Conservation (phyloP, 2,888 invertebrate species). For the Leptura quadrifasciata region DNA sequence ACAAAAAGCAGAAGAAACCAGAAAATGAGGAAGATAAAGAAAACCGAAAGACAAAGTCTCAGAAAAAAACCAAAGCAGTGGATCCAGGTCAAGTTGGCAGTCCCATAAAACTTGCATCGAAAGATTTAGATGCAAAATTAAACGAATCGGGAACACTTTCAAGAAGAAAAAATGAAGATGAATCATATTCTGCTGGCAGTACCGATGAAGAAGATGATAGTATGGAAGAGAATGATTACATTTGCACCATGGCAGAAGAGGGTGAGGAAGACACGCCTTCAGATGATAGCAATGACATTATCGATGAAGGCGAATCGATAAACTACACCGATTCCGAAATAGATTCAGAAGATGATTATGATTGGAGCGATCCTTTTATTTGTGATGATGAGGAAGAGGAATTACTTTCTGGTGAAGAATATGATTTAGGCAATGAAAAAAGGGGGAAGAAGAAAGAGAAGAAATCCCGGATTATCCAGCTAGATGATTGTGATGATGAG, state of each 20-base stretch:
- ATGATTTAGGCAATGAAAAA: slow-evolving; percentile 53
- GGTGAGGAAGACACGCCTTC: slow-evolving; percentile 71
- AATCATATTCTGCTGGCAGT: slow-evolving; percentile 42
- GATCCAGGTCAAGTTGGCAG: background rate
- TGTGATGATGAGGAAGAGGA: slow-evolving; percentile 64
- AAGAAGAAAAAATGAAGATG: slow-evolving; percentile 47
- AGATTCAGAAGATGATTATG: slow-evolving; percentile 61
- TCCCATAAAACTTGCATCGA: background rate
- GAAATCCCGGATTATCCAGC: slow-evolving; percentile 58
- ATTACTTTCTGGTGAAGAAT: slow-evolving; percentile 68
- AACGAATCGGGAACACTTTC: slow-evolving; percentile 48
- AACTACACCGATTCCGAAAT: slow-evolving; percentile 63
- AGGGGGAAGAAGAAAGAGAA: slow-evolving; percentile 52
- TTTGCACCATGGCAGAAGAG: slow-evolving; percentile 69
- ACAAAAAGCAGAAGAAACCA: slow-evolving; percentile 16
- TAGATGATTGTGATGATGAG: slow-evolving; percentile 55
- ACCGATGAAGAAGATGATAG: slow-evolving; percentile 45
- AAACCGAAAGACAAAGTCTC: background rate
- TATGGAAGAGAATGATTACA: slow-evolving; percentile 52
- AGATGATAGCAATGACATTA: slow-evolving; percentile 70
- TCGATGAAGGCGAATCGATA: slow-evolving; percentile 70
- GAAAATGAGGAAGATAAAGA: background rate
- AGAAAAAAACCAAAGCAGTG: background rate
- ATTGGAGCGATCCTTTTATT: slow-evolving; percentile 65
- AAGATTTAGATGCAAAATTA: slow-evolving; percentile 40